phyloP scores from a whole-genome alignment of 2,888 invertebrate genomes.

The Iselma pallidipennis region DNA sequence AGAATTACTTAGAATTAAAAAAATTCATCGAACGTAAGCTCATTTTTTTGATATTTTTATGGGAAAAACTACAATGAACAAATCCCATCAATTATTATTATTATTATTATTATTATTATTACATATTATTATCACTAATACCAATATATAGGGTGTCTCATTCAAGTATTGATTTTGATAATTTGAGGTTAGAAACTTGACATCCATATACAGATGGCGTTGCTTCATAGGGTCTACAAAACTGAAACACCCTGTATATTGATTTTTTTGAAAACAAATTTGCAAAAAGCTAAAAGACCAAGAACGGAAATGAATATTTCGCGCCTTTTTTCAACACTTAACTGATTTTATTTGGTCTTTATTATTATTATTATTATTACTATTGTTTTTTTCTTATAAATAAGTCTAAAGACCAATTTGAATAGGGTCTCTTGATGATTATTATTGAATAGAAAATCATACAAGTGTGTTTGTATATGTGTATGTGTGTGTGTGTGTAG shows the following conservation, averaged over 20 bases:
- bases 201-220: background rate
- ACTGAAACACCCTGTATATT: no score
- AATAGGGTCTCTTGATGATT: conserved; percentile 6
- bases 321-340: conserved; percentile 9
- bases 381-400: no score
- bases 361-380: no score
- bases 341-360: background rate
- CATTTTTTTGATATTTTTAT: conserved; percentile 11
- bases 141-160: background rate
- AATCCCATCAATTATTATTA: background rate
- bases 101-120: no score
- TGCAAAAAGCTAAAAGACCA: no score
- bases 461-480: no score
- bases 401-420: conserved; percentile 20
- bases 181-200: no score
- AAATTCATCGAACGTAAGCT: conserved; percentile 19
- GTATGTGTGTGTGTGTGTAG: conserved; percentile 1
- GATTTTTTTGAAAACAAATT: no score
- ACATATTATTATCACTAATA: conserved; percentile 14
- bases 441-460: conserved; percentile 11
- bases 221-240: background rate
- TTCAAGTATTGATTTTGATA: no score
- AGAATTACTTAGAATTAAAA: conserved; percentile 21
- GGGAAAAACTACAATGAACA: conserved; percentile 20
- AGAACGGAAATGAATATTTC: conserved; percentile 1